A percentile compares a stretch with the other conserved stretches of the same genome.
phyloP scores from a whole-genome alignment of 2,888 invertebrate genomes.

The Luperina testacea region DNA sequence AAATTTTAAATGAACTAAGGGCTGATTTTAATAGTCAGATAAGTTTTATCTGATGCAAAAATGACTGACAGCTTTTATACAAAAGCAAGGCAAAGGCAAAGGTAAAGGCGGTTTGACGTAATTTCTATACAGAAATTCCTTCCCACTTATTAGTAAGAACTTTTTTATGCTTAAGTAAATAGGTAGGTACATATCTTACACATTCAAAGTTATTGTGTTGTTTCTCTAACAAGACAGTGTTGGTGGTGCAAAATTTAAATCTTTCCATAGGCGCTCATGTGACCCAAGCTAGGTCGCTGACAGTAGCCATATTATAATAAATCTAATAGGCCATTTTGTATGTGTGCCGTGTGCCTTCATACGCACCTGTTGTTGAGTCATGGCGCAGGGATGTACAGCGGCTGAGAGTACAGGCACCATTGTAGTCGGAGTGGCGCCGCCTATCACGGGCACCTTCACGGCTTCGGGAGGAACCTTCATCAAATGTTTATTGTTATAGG shows the following conservation, averaged over 20 bases:
- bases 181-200: too few relatives aligned
- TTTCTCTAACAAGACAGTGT: neutral
- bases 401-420: slow-evolving; percentile 93
- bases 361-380: slow-evolving; percentile 83
- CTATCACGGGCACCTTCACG: slow-evolving; percentile 92
- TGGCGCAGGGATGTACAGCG: slow-evolving; percentile 89
- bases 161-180: too few relatives aligned
- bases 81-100: too few relatives aligned
- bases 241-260: neutral
- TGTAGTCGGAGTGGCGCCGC: slow-evolving; percentile 92
- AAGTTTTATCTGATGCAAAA: neutral
- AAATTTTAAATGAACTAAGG: too few relatives aligned
- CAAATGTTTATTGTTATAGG: neutral
- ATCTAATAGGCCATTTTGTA: neutral
- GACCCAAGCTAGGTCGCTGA: neutral
- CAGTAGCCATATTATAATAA: neutral
- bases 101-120: too few relatives aligned
- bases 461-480: slow-evolving; percentile 90
- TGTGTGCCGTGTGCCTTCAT: too few relatives aligned
- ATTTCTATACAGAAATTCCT: too few relatives aligned
- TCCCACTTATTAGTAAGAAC: too few relatives aligned
- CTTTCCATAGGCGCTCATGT: neutral
- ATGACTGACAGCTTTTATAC: neutral
- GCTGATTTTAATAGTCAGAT: neutral
- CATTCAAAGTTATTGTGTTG: neutral